Evolutionary conservation across 2,113 vertebrate species (phyloP).

Genomic region (Ifrita kowaldi): DNA sequence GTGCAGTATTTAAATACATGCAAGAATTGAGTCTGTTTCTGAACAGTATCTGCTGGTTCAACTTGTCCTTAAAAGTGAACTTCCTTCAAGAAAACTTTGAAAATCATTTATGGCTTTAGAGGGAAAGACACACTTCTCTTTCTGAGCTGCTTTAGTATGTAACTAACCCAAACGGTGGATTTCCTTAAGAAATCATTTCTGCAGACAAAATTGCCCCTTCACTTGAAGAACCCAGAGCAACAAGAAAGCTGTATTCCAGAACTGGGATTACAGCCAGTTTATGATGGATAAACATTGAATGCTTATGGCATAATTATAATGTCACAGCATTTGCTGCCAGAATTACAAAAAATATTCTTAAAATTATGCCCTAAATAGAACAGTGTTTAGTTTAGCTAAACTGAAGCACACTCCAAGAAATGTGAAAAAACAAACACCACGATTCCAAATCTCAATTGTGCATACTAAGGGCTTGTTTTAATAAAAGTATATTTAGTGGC

Average conservation of each 20-base stretch:
- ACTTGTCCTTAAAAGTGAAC: neutral
- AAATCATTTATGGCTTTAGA: neutral
- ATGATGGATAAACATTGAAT: slow-evolving; percentile 38
- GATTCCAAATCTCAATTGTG: slow-evolving; percentile 19
- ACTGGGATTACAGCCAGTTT: slow-evolving; percentile 34
- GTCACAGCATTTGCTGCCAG: slow-evolving; percentile 17
- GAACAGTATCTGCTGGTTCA: neutral
- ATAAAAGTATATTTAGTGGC: slow-evolving; percentile 5
- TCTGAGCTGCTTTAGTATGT: neutral
- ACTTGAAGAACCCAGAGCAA: neutral
- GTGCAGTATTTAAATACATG: neutral
- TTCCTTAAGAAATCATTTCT: slow-evolving; percentile 5
- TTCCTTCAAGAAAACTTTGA: neutral
- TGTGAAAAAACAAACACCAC: slow-evolving; percentile 15
- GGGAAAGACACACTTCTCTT: neutral
- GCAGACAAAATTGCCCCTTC: slow-evolving; percentile 4
- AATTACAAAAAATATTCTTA: slow-evolving; percentile 32
- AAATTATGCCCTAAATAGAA: slow-evolving; percentile 22
- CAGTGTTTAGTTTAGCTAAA: slow-evolving; percentile 46
- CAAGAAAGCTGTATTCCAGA: slow-evolving; percentile 35
- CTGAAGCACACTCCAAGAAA: slow-evolving; percentile 54
- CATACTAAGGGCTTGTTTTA: slow-evolving; percentile 34
- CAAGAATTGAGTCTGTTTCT: neutral
- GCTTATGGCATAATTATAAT: slow-evolving; percentile 41
- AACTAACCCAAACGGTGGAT: neutral